Base-by-base conservation (phyloP, 2,797 vertebrate species). In the Tamandua tetradactyla region DNA sequence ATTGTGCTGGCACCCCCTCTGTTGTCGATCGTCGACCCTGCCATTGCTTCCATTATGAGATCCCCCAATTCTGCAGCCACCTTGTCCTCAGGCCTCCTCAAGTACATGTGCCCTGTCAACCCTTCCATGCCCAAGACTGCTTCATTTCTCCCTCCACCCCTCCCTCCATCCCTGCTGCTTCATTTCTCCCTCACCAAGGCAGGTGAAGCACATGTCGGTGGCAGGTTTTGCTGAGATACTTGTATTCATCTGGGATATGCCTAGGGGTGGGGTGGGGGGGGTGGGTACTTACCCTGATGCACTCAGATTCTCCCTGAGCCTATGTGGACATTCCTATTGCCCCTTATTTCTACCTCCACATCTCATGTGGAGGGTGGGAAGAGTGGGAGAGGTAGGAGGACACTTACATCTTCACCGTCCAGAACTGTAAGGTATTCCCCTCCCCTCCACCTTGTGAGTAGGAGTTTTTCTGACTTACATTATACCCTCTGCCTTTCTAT, bases 281-380 rank as follows among this genome's bases (percentile, higher is more conserved):
- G 37, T 75, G 23, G 42, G 47, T 76, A 62, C 81, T 47, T 68
- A 40, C 20, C 14, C 42, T 37, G 7, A 17, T 62, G 59, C 59
- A 82, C 71, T 89, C 40, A 62, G 27, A 40, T 83, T 92, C 61
- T 92, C 37, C 32, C n/a, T 35, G 84, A 93, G 47, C 23, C n/a
- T 35, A 23, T n/a, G 37, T 81, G 35, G 22, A 9, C 76, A n/a
- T 47, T 85, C 64, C 87, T 37, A 42, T 20, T 68, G 80, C 40
- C 18, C 71, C 64, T 72, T 37, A 61, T 23, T 94, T 89, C 59
- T 64, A 27, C 14, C 37, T 6, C 1, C 23, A 42, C 17, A 47
- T 12, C 40, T 44, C 32, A 57, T 94, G 37, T 44, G 47, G 49
- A 86, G 37, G 37, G 49, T 14, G 5, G 30, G 37, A 83, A 85